Conservation (phyloP, 2,888 invertebrate species). For the Microctonus hyperodae region DNA sequence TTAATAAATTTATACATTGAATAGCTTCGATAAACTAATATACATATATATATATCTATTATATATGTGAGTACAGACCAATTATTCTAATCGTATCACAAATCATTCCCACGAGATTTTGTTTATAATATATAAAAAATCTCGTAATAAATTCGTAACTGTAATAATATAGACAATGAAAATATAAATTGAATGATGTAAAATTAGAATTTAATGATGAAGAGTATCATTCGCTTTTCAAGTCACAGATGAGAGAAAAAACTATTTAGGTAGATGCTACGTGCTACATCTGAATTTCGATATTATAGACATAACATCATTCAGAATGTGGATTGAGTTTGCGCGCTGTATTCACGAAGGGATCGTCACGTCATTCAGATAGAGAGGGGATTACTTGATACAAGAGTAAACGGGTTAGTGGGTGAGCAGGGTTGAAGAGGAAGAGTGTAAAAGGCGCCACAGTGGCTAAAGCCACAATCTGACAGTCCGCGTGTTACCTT, state of each 20-base stretch:
- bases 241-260: no score
- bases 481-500: constrained; percentile 55
- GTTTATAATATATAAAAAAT: no score
- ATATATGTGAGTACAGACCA: not conserved
- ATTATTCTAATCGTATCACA: constrained; percentile 20
- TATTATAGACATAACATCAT: constrained; percentile 37
- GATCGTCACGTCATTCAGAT: not conserved
- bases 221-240: no score
- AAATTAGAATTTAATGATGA: no score
- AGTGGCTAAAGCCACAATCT: constrained; percentile 47
- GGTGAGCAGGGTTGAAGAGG: constrained; percentile 18
- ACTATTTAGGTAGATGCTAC: no score
- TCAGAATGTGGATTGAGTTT: constrained; percentile 46
- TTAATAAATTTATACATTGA: not conserved
- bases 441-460: constrained; percentile 36
- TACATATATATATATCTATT: constrained; percentile 26
- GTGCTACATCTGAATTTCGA: constrained; percentile 18
- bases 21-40: constrained; percentile 5
- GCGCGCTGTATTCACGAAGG: constrained; percentile 41
- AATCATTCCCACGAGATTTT: constrained; percentile 23
- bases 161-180: no score
- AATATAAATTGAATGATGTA: no score
- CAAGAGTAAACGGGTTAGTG: not conserved
- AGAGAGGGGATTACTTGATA: constrained; percentile 5
- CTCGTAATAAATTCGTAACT: no score